A percentile compares a stretch with the other conserved stretches of the same genome.
Conservation (phyloP, 35 echinoderm and acorn worm genomes). For the Patiria miniata region DNA sequence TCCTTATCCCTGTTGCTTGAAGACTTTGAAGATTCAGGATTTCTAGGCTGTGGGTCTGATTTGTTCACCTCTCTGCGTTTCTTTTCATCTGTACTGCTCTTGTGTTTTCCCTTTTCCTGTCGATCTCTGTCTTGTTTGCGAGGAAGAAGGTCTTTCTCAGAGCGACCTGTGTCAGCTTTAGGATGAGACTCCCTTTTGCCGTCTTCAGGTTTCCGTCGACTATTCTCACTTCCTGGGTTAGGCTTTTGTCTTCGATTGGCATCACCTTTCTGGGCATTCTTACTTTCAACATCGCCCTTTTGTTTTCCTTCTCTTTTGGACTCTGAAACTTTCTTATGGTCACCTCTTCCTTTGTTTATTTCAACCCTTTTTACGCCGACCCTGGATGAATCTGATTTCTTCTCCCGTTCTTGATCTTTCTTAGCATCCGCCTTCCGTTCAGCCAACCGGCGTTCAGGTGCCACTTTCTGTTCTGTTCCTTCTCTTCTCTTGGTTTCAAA, state of each 20-base stretch:
- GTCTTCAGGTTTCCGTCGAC: conserved; percentile 25
- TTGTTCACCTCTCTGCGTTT: background rate
- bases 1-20: conserved; percentile 13
- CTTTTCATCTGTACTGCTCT: background rate
- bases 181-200: conserved; percentile 22
- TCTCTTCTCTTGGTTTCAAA: conserved; percentile 36
- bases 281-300: background rate
- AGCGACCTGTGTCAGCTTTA: background rate
- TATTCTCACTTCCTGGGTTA: conserved; percentile 20
- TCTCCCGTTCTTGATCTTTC: background rate
- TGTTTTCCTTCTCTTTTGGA: background rate
- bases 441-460: conserved; percentile 2
- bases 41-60: background rate
- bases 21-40: background rate
- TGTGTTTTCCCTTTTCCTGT: conserved; percentile 31
- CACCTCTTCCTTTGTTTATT: background rate
- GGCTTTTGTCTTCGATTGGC: background rate
- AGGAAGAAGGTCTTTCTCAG: background rate
- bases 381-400: background rate
- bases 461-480: background rate
- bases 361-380: background rate
- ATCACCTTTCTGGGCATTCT: background rate
- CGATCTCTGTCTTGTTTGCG: conserved; percentile 31
- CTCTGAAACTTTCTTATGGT: background rate
- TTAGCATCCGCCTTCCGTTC: background rate